Evolutionary conservation across 2,797 vertebrate genomes (phyloP).

Genomic region (Carduelis carduelis): DNA sequence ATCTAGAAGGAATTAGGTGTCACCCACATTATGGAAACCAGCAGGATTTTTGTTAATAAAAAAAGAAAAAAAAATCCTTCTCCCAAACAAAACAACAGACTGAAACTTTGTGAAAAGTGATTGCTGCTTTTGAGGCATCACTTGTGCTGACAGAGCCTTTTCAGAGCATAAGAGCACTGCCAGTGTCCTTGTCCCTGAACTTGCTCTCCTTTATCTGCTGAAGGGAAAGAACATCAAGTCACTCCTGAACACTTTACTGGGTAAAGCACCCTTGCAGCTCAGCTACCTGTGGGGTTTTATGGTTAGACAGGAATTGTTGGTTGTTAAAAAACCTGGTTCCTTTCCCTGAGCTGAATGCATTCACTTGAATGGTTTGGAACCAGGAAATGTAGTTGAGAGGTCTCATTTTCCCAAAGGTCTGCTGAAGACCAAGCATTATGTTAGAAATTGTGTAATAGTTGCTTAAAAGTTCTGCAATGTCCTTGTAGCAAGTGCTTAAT

Average conservation of each 20-base stretch:
- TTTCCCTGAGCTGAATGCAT: not conserved
- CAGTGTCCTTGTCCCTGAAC: not conserved
- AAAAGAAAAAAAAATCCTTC: not conserved
- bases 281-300: not conserved
- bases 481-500: not conserved
- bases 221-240: not conserved
- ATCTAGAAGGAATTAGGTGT: not conserved
- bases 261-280: not conserved
- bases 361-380: not conserved
- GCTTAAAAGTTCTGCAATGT: not conserved
- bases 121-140: not conserved
- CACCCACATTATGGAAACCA: not conserved
- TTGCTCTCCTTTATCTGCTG: not conserved
- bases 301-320: not conserved
- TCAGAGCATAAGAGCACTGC: not conserved
- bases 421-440: not conserved
- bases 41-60: not conserved
- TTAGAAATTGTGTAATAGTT: not conserved
- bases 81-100: not conserved
- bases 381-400: not conserved
- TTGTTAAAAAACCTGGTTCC: not conserved
- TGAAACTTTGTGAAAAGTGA: not conserved
- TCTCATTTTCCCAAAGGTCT: slow-evolving; percentile 1
- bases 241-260: not conserved
- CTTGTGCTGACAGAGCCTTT: not conserved